Evolutionary conservation across 2,888 invertebrate genomes (phyloP).

Genomic region (Athrips mouffetella): DNA sequence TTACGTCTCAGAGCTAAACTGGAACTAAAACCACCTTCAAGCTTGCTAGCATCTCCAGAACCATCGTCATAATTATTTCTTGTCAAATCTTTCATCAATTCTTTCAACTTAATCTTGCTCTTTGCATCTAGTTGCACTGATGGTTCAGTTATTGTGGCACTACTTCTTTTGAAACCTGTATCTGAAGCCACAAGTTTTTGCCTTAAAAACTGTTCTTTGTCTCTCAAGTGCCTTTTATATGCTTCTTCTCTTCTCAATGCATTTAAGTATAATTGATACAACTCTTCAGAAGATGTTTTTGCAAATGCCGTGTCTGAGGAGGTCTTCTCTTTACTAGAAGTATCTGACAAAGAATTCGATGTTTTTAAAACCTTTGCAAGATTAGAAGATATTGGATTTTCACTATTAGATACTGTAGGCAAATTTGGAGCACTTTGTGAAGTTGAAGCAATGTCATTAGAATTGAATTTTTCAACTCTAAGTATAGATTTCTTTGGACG

Average conservation of each 20-base stretch:
- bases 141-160: constrained; percentile 32
- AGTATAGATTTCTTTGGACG: constrained; percentile 67
- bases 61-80: constrained; percentile 67
- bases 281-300: constrained; percentile 62
- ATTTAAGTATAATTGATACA: constrained; percentile 62
- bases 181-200: constrained; percentile 60
- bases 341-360: constrained; percentile 57
- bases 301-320: constrained; percentile 47
- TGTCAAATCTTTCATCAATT: constrained; percentile 65
- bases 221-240: constrained; percentile 58
- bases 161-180: constrained; percentile 26
- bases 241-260: constrained; percentile 59
- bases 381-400: constrained; percentile 36
- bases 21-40: constrained; percentile 51
- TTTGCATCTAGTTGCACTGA: constrained; percentile 33
- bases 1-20: constrained; percentile 35
- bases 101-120: constrained; percentile 48
- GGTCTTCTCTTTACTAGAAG: constrained; percentile 51
- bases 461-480: constrained; percentile 56
- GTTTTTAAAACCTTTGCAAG: constrained; percentile 33
- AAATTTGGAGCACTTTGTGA: constrained; percentile 71
- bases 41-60: constrained; percentile 69
- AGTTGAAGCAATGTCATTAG: constrained; percentile 55
- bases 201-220: constrained; percentile 65
- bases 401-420: constrained; percentile 42